These are phyloP conservation scores for Microcaecilia unicolor DNA, from an alignment of 2,797 vertebrate genomes.

Conservation along the genomic window DNA sequence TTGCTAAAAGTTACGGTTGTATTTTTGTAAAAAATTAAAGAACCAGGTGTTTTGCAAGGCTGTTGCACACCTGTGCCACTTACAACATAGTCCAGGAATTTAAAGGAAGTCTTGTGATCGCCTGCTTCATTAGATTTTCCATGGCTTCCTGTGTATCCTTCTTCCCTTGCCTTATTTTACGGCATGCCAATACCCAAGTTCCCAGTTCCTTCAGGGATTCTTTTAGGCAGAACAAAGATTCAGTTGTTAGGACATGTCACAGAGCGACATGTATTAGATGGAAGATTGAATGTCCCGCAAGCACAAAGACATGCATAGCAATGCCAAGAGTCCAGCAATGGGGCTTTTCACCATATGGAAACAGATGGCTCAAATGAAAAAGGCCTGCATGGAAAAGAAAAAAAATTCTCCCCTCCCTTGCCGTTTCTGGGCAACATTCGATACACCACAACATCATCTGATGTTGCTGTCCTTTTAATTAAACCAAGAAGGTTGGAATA, in stretches of 20 bases:
- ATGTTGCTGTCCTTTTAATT: slow-evolving; percentile 61
- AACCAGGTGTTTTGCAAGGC: not conserved
- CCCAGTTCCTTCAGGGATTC: slow-evolving; percentile 41
- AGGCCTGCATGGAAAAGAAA: slow-evolving; percentile 35
- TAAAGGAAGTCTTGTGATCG: slow-evolving; percentile 55
- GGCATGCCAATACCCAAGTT: slow-evolving; percentile 43
- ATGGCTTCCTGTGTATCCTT: slow-evolving; percentile 53
- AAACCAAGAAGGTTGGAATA: slow-evolving; percentile 53
- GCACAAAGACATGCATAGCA: slow-evolving; percentile 51
- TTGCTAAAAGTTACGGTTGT: not conserved
- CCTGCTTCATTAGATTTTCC: slow-evolving; percentile 57
- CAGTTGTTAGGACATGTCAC: slow-evolving; percentile 60
- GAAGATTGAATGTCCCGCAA: slow-evolving; percentile 59
- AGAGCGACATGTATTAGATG: slow-evolving; percentile 54
- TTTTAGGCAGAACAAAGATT: slow-evolving; percentile 48
- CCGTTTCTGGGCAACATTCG: slow-evolving; percentile 40
- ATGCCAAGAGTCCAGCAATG: slow-evolving; percentile 47
- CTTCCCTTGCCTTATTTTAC: slow-evolving; percentile 23
- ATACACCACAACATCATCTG: slow-evolving; percentile 49
- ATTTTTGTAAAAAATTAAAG: not conserved
- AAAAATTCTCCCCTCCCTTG: slow-evolving; percentile 9
- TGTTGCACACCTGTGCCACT: slow-evolving; percentile 15
- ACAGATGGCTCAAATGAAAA: slow-evolving; percentile 51
- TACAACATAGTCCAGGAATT: slow-evolving; percentile 2
- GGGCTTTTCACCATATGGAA: slow-evolving; percentile 50